phyloP scores from a whole-genome alignment of 1,140 invertebrate species.

The Protaetia brevitarsis region DNA sequence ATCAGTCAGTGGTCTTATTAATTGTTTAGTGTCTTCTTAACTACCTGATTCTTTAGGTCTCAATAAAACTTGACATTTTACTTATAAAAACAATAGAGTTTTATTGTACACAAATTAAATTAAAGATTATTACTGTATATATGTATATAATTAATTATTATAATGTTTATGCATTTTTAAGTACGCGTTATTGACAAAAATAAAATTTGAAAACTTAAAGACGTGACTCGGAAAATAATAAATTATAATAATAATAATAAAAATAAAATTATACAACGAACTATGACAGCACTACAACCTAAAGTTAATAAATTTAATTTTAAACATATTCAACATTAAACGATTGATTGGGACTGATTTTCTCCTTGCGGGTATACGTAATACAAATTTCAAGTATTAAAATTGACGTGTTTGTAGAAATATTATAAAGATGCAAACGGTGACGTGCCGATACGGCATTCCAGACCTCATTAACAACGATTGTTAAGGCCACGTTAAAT shows the following conservation, averaged over 20 bases:
- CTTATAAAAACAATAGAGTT: slow-evolving; percentile 10
- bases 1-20: no score
- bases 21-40: no score
- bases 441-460: neutral
- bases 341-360: neutral
- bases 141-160: no score
- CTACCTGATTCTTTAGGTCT: no score
- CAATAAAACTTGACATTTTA: no score
- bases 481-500: slow-evolving; percentile 1
- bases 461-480: neutral
- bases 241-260: neutral
- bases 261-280: neutral
- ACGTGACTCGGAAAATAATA: neutral
- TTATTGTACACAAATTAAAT: slow-evolving; percentile 11
- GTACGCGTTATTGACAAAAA: neutral
- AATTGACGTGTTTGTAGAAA: neutral
- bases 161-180: neutral
- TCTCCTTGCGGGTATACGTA: neutral
- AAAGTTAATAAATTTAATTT: slow-evolving; percentile 2
- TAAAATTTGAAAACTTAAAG: slow-evolving; percentile 13
- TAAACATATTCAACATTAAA: slow-evolving; percentile 10
- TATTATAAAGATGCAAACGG: neutral
- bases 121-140: neutral
- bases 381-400: neutral
- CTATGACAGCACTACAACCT: neutral